These are phyloP conservation scores for Epizoanthus ramosus DNA, from an alignment of 92 coral and sea anemone genomes.

Conservation along the genomic window DNA sequence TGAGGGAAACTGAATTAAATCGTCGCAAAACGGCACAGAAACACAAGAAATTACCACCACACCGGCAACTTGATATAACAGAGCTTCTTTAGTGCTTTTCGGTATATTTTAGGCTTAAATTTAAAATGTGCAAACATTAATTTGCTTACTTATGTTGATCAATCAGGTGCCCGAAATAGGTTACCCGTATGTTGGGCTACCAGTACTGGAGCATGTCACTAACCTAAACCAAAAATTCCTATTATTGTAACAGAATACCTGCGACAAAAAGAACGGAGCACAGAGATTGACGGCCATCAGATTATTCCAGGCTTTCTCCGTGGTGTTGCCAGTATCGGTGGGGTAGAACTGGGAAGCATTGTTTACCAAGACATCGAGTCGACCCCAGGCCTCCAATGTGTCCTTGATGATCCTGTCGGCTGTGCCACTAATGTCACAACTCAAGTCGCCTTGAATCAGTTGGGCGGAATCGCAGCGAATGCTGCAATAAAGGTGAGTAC, in stretches of 20 bases:
- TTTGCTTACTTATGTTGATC: too few relatives aligned
- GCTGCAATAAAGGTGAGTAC: constrained; percentile 21
- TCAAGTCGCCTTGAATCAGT: constrained; percentile 58
- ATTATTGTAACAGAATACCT: constrained; percentile 42
- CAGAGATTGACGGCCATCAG: constrained; percentile 58
- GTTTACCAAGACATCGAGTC: constrained; percentile 69
- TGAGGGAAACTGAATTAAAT: too few relatives aligned
- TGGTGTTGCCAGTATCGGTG: constrained; percentile 57
- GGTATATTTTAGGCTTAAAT: too few relatives aligned
- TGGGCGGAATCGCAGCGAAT: constrained; percentile 56
- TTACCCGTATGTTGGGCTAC: too few relatives aligned
- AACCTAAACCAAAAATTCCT: too few relatives aligned
- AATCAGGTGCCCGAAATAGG: too few relatives aligned
- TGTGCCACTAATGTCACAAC: constrained; percentile 14
- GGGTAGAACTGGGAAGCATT: constrained; percentile 64
- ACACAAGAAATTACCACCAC: too few relatives aligned
- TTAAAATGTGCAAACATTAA: too few relatives aligned
- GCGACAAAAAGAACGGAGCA: constrained; percentile 76
- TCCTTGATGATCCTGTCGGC: constrained; percentile 55
- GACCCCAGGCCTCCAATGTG: constrained; percentile 61
- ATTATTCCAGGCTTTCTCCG: constrained; percentile 55
- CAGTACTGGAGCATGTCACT: too few relatives aligned
- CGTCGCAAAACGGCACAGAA: too few relatives aligned
- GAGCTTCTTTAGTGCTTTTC: too few relatives aligned
- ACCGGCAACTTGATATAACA: too few relatives aligned